Evolutionary conservation across 2,113 vertebrate species (phyloP).

Genomic region (Elephas maximus): DNA sequence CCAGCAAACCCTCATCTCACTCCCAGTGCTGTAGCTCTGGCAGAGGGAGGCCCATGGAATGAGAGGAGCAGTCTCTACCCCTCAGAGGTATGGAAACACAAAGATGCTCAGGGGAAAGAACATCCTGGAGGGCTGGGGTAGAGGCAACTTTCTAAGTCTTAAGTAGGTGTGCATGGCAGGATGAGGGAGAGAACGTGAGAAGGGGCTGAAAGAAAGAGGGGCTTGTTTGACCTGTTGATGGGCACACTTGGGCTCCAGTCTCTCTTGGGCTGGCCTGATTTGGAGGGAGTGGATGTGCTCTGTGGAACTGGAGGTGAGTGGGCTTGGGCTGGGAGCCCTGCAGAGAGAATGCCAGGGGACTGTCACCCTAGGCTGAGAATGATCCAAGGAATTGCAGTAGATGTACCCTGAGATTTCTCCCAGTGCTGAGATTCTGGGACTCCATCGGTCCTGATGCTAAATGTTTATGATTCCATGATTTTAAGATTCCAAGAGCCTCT

Average conservation of each 20-base stretch:
- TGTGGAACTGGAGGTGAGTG: background rate
- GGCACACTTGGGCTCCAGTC: background rate
- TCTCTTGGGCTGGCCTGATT: background rate
- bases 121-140: background rate
- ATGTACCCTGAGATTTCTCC: background rate
- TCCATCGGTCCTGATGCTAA: background rate
- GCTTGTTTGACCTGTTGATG: background rate
- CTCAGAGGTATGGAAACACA: background rate
- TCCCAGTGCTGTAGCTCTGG: background rate
- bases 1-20: background rate
- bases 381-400: background rate
- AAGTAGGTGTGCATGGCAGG: background rate
- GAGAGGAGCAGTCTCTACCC: background rate
- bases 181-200: background rate
- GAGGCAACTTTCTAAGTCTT: background rate
- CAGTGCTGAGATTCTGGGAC: background rate
- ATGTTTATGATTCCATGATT: background rate
- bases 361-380: background rate
- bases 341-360: background rate
- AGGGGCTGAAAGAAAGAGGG: background rate
- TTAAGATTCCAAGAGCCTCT: background rate
- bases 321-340: background rate
- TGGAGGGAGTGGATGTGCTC: background rate
- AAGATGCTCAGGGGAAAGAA: background rate
- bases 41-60: background rate